A percentile compares a stretch with the other conserved stretches of the same genome.
These are phyloP conservation scores for Epinephelus awoara DNA, from an alignment of 2,797 vertebrate species.

Conservation along the genomic window DNA sequence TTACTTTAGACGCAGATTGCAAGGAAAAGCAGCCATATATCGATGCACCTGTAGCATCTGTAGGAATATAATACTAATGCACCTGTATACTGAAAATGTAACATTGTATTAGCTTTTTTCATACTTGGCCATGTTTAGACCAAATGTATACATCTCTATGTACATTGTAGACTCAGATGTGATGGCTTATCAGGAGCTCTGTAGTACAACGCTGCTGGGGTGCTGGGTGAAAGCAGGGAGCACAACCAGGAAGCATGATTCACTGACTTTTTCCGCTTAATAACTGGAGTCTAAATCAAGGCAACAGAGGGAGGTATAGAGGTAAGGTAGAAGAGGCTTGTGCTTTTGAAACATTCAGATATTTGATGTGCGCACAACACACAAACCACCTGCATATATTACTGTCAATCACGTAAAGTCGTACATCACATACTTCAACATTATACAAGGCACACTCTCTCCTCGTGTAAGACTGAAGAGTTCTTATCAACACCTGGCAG, in stretches of 20 bases:
- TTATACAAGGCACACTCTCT: conserved; percentile 36
- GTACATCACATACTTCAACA: conserved; percentile 40
- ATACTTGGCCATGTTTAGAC: neutral
- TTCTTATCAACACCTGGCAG: conserved; percentile 65
- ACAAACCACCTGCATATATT: conserved; percentile 55
- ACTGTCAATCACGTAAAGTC: conserved; percentile 57
- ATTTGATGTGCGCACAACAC: conserved; percentile 48
- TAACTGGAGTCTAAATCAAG: conserved; percentile 65
- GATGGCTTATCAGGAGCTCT: conserved; percentile 58
- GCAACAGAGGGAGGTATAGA: conserved; percentile 50
- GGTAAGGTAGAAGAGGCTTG: conserved; percentile 36
- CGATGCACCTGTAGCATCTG: conserved; percentile 4
- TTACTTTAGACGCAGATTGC: conserved; percentile 16
- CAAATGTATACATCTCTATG: neutral
- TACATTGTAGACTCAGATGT: conserved; percentile 40
- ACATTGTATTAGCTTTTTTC: neutral
- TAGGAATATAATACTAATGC: neutral
- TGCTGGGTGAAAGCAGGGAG: conserved; percentile 43
- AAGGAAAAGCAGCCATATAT: conserved; percentile 5
- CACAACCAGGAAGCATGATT: conserved; percentile 68
- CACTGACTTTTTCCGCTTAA: conserved; percentile 50
- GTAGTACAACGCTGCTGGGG: conserved; percentile 14
- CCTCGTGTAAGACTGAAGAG: conserved; percentile 33
- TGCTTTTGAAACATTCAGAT: conserved; percentile 27
- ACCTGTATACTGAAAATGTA: neutral